phyloP scores from a whole-genome alignment of 2,888 invertebrate species.

The Platycnemis pennipes region DNA sequence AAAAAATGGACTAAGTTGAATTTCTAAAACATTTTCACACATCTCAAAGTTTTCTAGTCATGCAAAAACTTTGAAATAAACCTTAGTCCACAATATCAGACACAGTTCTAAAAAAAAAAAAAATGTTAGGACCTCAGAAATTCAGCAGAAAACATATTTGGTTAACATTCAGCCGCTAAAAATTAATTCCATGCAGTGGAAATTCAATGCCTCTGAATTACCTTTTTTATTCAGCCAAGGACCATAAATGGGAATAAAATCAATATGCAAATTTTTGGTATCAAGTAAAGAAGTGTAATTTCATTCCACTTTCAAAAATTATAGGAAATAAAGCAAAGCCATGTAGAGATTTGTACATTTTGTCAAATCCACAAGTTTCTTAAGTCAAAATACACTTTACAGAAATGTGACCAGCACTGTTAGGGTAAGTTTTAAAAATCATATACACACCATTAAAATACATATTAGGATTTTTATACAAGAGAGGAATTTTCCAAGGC shows the following conservation, averaged over 20 bases:
- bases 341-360: slow-evolving; percentile 3
- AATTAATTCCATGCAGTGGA: too few relatives aligned
- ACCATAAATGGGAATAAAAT: neutral
- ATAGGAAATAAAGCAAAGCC: slow-evolving; percentile 20
- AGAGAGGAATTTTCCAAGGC: slow-evolving; percentile 3
- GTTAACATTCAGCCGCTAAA: too few relatives aligned
- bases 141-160: too few relatives aligned
- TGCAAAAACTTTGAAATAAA: too few relatives aligned
- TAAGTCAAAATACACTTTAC: slow-evolving; percentile 29
- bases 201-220: too few relatives aligned
- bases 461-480: neutral
- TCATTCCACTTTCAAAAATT: slow-evolving; percentile 31
- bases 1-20: too few relatives aligned
- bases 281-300: slow-evolving; percentile 25
- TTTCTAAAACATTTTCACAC: too few relatives aligned
- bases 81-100: too few relatives aligned
- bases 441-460: slow-evolving; percentile 5
- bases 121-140: too few relatives aligned
- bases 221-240: too few relatives aligned
- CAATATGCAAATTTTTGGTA: neutral
- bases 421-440: neutral
- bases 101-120: too few relatives aligned
- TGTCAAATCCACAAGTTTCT: slow-evolving; percentile 23
- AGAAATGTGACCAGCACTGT: slow-evolving; percentile 21
- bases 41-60: too few relatives aligned